Percentiles rank a stretch among this genome's conserved stretches.
Evolutionary conservation across 2,113 vertebrate species (phyloP).

Genomic region (Upupa epops): DNA sequence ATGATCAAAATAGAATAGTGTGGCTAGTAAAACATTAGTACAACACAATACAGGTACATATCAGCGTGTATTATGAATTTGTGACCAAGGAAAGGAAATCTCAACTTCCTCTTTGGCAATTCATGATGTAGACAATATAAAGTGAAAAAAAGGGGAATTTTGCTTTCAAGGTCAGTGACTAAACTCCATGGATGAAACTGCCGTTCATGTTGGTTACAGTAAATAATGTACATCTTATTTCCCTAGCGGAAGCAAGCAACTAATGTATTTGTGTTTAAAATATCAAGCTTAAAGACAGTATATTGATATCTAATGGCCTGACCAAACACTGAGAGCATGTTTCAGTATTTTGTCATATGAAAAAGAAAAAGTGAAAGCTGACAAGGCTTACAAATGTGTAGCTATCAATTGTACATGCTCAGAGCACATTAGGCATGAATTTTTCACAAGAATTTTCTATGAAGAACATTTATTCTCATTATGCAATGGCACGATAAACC

Average conservation of each 20-base stretch:
- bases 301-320: not conserved
- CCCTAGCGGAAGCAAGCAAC: not conserved
- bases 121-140: not conserved
- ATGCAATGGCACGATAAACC: slow-evolving; percentile 15
- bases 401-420: not conserved
- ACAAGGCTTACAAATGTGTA: not conserved
- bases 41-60: not conserved
- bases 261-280: not conserved
- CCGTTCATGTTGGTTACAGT: not conserved
- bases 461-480: slow-evolving; percentile 31
- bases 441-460: slow-evolving; percentile 25
- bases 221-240: slow-evolving; percentile 18
- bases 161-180: slow-evolving; percentile 11
- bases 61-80: not conserved
- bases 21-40: not conserved
- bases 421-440: not conserved
- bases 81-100: not conserved
- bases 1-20: not conserved
- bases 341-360: not conserved
- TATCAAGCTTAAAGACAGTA: not conserved
- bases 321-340: not conserved
- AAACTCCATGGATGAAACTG: not conserved
- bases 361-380: slow-evolving; percentile 5
- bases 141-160: not conserved
- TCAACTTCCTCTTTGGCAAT: not conserved